Evolutionary conservation across 1,140 invertebrate species (phyloP).

Genomic region (Aphidius gifuensis): DNA sequence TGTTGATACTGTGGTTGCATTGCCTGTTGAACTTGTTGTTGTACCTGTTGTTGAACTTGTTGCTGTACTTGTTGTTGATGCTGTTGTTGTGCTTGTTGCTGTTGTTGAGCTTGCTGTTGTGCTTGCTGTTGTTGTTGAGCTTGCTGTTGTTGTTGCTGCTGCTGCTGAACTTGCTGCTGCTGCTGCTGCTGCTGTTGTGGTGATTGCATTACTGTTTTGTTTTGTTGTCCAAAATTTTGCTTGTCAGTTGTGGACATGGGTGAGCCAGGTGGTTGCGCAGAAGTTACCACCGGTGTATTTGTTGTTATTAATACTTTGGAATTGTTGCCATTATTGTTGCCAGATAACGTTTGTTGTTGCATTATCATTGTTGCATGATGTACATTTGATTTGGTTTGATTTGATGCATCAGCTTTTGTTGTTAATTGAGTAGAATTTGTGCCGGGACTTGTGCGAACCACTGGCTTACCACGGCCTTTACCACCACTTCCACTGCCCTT

Average conservation of each 20-base stretch:
- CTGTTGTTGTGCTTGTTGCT: slow-evolving; percentile 39
- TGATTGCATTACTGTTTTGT: slow-evolving; percentile 53
- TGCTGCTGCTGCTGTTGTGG: slow-evolving; percentile 51
- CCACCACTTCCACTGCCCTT: slow-evolving; percentile 47
- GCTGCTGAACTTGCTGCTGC: slow-evolving; percentile 50
- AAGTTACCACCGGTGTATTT: slow-evolving; percentile 37
- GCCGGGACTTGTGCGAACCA: slow-evolving; percentile 62
- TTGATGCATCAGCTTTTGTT: slow-evolving; percentile 68
- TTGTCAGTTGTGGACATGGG: slow-evolving; percentile 45
- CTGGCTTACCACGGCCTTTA: slow-evolving; percentile 55
- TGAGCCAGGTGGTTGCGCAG: slow-evolving; percentile 48
- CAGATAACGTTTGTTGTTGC: slow-evolving; percentile 45
- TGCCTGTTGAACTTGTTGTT: slow-evolving; percentile 41
- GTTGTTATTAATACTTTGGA: slow-evolving; percentile 50
- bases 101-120: slow-evolving; percentile 40
- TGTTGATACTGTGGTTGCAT: slow-evolving; percentile 50
- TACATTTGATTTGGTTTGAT: slow-evolving; percentile 62
- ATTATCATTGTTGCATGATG: slow-evolving; percentile 43
- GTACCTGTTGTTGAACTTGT: slow-evolving; percentile 26
- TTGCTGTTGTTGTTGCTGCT: slow-evolving; percentile 43
- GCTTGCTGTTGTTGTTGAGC: slow-evolving; percentile 30
- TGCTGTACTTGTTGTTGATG: slow-evolving; percentile 49
- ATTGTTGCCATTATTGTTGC: slow-evolving; percentile 38
- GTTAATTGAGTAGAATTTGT: slow-evolving; percentile 49
- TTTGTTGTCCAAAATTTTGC: slow-evolving; percentile 52